Evolutionary conservation across 2,113 vertebrate genomes (phyloP).

Genomic region (Trichomycterus rosablanca): DNA sequence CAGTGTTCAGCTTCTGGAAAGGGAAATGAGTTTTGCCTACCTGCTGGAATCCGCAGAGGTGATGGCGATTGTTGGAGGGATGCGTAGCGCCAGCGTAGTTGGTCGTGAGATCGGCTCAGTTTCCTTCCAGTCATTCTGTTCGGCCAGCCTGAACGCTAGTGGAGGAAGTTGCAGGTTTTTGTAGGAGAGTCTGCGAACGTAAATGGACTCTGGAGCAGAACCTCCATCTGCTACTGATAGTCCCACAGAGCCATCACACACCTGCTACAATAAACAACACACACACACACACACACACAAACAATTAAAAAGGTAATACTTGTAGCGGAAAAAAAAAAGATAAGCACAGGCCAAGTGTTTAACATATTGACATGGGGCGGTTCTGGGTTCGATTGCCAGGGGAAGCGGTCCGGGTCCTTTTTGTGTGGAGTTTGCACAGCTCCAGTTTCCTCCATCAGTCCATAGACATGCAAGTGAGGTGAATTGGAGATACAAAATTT

Average conservation of each 20-base stretch:
- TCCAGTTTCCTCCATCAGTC: too few relatives aligned
- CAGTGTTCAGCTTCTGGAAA: too few relatives aligned
- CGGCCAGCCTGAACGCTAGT: constrained; percentile 70
- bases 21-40: constrained; percentile 52
- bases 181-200: constrained; percentile 70
- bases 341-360: background rate
- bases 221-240: constrained; percentile 58
- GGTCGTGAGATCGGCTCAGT: constrained; percentile 61
- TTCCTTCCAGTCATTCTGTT: constrained; percentile 75
- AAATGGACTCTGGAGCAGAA: constrained; percentile 59
- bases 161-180: constrained; percentile 76
- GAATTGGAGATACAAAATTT: too few relatives aligned
- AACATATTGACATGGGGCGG: background rate
- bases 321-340: background rate
- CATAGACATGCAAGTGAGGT: too few relatives aligned
- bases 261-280: constrained; percentile 33
- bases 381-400: too few relatives aligned
- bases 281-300: constrained; percentile 7
- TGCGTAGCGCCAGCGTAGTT: constrained; percentile 69
- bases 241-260: constrained; percentile 1
- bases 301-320: background rate
- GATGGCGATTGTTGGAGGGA: constrained; percentile 76
- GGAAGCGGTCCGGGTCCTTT: too few relatives aligned
- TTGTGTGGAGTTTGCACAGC: too few relatives aligned
- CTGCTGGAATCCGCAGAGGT: constrained; percentile 73